Base-by-base conservation (phyloP, 2,888 invertebrate genomes). In the Oeneis ivallda region DNA sequence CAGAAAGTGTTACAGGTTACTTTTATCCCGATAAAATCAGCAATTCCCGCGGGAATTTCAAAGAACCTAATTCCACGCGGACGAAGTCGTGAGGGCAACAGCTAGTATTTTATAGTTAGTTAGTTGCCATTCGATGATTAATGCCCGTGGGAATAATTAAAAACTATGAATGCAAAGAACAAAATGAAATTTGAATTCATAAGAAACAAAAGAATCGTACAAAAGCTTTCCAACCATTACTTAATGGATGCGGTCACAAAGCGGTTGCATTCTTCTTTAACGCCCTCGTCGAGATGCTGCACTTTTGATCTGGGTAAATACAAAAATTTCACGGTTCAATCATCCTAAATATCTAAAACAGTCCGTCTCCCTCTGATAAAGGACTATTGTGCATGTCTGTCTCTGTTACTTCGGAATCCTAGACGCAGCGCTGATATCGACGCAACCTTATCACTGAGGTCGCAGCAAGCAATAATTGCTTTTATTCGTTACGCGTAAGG, bases 381-480 rank as follows among this genome's bases (percentile, higher is more conserved):
- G 45, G 19, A 43, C 19, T 60, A 66, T 65, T 56, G 32, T 64
- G 67, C 72, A 58, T 68, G 15, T 62, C 78, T 64, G 66, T 84
- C 87, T 79, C 86, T 58, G 76, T 88, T 83, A 73, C 74, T 80
- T 81, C 75, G 79, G 80, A 79, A 85, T 89, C 87, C 89, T 89
- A 90, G 91, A 89, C 90, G 81, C 83, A 86, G 87, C 84, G 83
- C 81, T 89, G 89, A 88, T 91, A 91, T 91, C 89, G 91, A 91
- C 90, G 89, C 86, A 85, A 84, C 81, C 87, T 89, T 91, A 91
- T 90, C 90, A 90, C 78, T 82, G 72, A 64, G 59, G 62, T 57
- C 59, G 17, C 34, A 65, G 69, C 73, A 74, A 68, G 66, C 76
- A 68, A 84, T 76, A 82, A 75, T 71, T 77, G 67, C 62, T 80